Conservation (phyloP, 1,140 invertebrate species). For the Polyergus mexicanus region DNA sequence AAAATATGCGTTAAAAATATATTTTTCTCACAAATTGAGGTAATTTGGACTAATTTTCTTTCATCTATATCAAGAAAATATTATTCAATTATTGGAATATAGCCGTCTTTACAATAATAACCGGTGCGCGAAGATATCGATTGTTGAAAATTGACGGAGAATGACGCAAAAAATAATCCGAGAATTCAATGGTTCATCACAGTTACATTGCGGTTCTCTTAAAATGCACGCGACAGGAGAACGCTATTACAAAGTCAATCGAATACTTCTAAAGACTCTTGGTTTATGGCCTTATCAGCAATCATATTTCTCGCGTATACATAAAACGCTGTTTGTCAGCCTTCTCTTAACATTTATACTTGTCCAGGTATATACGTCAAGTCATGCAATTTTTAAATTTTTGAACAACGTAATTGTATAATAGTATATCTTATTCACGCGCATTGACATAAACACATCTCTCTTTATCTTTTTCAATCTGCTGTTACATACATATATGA, state of each 20-base stretch:
- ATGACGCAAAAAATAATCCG: neutral
- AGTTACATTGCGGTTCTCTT: neutral
- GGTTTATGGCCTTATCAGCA: slow-evolving; percentile 38
- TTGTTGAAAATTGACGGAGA: neutral
- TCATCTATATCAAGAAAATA: neutral
- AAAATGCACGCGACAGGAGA: neutral
- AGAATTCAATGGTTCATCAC: neutral
- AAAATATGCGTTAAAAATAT: neutral
- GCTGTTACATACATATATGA: too few relatives aligned
- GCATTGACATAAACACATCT: too few relatives aligned
- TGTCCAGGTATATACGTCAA: slow-evolving; percentile 21
- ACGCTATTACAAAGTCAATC: slow-evolving; percentile 32
- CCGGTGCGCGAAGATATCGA: neutral
- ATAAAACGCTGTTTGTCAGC: neutral
- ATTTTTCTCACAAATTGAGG: neutral
- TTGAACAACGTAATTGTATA: too few relatives aligned
- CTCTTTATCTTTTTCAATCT: too few relatives aligned
- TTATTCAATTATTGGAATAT: neutral
- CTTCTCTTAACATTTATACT: slow-evolving; percentile 17
- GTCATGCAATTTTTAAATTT: too few relatives aligned
- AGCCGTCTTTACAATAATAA: neutral
- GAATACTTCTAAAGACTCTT: neutral
- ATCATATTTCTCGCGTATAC: neutral
- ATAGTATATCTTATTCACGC: neutral
- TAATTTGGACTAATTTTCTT: neutral